A percentile compares a stretch with the other conserved stretches of the same genome.
phyloP scores from a whole-genome alignment of 2,113 vertebrate genomes.

The Ceuthmochares aereus region DNA sequence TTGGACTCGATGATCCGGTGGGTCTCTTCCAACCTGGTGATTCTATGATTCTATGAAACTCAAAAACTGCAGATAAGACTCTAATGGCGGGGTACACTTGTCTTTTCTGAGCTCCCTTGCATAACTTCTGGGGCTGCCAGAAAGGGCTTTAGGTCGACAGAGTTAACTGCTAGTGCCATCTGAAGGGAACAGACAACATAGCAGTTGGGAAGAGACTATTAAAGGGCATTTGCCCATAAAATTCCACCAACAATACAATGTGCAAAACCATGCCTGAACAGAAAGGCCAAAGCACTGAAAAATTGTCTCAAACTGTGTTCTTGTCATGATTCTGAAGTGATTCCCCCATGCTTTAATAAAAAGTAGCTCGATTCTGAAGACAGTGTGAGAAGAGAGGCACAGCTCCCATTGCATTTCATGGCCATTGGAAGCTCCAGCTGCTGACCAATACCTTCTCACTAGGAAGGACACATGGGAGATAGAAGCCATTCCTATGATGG shows the following conservation, averaged over 20 bases:
- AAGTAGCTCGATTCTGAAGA: neutral
- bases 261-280: neutral
- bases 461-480: accelerated
- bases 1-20: no score
- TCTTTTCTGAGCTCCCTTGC: neutral
- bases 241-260: neutral
- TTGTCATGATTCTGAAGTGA: neutral
- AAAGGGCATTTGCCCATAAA: neutral
- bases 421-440: neutral
- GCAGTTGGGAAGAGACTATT: neutral
- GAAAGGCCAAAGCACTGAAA: neutral
- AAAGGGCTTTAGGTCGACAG: neutral
- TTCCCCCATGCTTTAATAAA: accelerated
- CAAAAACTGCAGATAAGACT: neutral
- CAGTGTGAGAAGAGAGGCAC: neutral
- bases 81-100: accelerated
- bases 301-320: neutral
- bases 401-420: neutral
- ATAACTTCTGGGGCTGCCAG: neutral
- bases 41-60: no score
- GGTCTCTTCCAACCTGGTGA: no score
- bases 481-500: neutral
- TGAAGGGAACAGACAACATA: neutral
- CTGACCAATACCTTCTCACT: neutral
- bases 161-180: neutral